Percentiles rank a stretch among this genome's conserved stretches.
Conservation (phyloP, 2,888 invertebrate genomes). For the Linnaemya vulpina region DNA sequence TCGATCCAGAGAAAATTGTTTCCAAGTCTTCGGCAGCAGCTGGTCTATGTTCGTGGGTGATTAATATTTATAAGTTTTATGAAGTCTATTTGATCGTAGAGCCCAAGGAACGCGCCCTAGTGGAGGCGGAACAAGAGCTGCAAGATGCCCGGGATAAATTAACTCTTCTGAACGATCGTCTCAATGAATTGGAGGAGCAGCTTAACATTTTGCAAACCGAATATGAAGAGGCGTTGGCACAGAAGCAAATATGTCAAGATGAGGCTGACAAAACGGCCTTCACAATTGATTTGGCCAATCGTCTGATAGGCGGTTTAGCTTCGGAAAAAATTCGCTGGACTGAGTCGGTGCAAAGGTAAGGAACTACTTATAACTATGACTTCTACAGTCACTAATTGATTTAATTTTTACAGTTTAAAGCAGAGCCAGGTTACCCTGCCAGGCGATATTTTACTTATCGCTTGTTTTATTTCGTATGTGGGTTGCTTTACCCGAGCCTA, state of each 20-base stretch:
- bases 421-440: constrained; percentile 90
- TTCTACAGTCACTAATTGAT: no score
- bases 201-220: constrained; percentile 90
- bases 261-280: constrained; percentile 95
- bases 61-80: constrained; percentile 94
- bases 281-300: constrained; percentile 95
- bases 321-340: constrained; percentile 95
- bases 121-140: constrained; percentile 92
- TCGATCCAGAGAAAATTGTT: constrained; percentile 91
- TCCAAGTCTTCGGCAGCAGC: constrained; percentile 96
- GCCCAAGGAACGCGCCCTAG: constrained; percentile 93
- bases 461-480: constrained; percentile 97
- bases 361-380: no score
- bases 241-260: constrained; percentile 94
- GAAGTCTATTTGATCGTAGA: constrained; percentile 96
- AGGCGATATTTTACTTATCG: constrained; percentile 93
- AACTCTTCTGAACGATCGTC: constrained; percentile 88
- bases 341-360: constrained; percentile 86
- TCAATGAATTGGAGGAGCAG: constrained; percentile 89
- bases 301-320: constrained; percentile 95
- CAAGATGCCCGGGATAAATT: constrained; percentile 92
- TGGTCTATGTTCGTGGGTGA: constrained; percentile 96
- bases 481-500: constrained; percentile 96
- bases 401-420: constrained; percentile 84
- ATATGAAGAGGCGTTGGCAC: constrained; percentile 93